Conservation (phyloP, 2,113 vertebrate species). For the Gobius niger region DNA sequence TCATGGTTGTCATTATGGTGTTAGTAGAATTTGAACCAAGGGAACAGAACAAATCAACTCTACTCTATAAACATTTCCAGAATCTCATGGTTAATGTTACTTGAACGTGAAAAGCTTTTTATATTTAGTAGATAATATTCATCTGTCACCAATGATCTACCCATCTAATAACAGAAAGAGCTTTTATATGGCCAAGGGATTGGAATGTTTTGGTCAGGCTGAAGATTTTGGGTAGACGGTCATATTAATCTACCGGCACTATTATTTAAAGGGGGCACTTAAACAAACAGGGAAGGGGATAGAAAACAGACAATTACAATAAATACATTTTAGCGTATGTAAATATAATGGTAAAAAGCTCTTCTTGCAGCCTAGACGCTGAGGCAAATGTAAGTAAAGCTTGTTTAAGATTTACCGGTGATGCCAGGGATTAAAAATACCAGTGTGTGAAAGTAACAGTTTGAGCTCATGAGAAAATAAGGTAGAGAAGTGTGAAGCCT, state of each 20-base stretch:
- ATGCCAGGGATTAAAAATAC: background rate
- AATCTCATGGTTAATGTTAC: background rate
- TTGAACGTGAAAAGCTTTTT: too few relatives aligned
- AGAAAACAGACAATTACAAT: too few relatives aligned
- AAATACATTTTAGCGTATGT: constrained; percentile 7
- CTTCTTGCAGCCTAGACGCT: background rate
- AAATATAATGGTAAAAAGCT: background rate
- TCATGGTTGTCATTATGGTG: too few relatives aligned
- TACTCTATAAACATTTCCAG: background rate
- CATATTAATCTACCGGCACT: constrained; percentile 69
- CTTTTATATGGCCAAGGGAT: constrained; percentile 65
- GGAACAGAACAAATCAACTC: too few relatives aligned
- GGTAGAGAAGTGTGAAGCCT: constrained; percentile 33
- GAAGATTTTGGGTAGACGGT: constrained; percentile 64
- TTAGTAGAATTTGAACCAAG: too few relatives aligned
- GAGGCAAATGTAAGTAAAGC: too few relatives aligned
- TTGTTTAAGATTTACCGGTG: background rate
- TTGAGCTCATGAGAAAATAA: constrained; percentile 17
- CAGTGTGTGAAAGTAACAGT: constrained; percentile 9
- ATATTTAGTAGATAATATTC: constrained; percentile 5
- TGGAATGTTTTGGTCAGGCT: constrained; percentile 68
- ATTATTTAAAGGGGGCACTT: constrained; percentile 76
- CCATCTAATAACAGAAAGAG: constrained; percentile 74
- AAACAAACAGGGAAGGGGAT: too few relatives aligned
- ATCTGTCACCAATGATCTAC: constrained; percentile 63